phyloP scores from a whole-genome alignment of 2,797 vertebrate species.

The Hephaestus fuliginosus region DNA sequence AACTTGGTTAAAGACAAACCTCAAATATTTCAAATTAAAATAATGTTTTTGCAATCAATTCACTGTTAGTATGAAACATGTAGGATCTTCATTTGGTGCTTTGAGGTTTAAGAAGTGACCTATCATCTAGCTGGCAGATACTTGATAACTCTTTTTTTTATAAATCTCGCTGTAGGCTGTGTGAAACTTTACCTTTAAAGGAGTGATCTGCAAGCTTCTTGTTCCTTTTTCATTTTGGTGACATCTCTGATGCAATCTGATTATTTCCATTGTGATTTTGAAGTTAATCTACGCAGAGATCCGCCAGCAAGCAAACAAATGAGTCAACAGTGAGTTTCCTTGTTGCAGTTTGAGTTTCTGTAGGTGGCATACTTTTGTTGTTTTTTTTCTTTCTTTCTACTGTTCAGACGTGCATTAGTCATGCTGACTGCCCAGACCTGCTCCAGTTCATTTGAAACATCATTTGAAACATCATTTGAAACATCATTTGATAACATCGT shows the following conservation, averaged over 20 bases:
- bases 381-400: not conserved
- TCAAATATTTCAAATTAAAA: not conserved
- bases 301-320: constrained; percentile 39
- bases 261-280: constrained; percentile 49
- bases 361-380: not conserved
- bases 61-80: too few relatives aligned
- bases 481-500: not conserved
- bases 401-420: not conserved
- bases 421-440: not conserved
- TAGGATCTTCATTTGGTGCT: not conserved
- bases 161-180: not conserved
- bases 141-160: too few relatives aligned
- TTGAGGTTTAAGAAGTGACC: not conserved
- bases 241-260: constrained; percentile 42
- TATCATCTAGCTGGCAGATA: not conserved
- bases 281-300: constrained; percentile 45
- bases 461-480: not conserved
- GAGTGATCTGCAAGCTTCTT: constrained; percentile 23
- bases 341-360: constrained; percentile 22
- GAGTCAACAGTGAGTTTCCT: constrained; percentile 46
- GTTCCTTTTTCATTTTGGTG: constrained; percentile 11
- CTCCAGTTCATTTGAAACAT: not conserved
- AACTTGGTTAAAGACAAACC: not conserved
- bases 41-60: not conserved
- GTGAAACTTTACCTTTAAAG: constrained; percentile 4